Evolutionary conservation across 2,888 invertebrate species (phyloP), one percentile per base, ranked within the genome.

Genomic region (Frankliniella intonsa): DNA sequence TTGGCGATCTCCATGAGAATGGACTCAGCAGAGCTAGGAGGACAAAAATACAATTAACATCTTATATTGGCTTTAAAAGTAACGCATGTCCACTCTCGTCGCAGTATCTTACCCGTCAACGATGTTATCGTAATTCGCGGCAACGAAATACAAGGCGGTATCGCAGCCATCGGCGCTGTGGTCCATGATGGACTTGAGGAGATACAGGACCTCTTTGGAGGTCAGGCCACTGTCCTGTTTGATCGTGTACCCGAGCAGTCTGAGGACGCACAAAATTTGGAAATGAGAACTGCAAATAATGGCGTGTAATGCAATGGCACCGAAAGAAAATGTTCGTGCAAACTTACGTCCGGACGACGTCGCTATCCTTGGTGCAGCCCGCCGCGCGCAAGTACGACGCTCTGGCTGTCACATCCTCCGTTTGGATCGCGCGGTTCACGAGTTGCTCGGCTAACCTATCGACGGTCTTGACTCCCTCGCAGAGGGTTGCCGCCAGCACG

Each of bases 121-220:
- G 25, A 76, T 25, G 69, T 8, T 76, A 25, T 2, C 69, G 0
- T 76, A 25, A 22, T 76, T 76, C 22, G 1, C 2, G 25, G 22
- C 11, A 8, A 76, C 69, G 69, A 25, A 76, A 3, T 12, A 12
- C 22, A 76, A 22, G 10, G 10, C 69, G 69, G 69, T 76, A 22
- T 76, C 69, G 69, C 69, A 76, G 69, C 69, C 69, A 22, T 76
- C 69, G 22, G 10, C 22, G 69, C 69, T 76, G 69, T 76, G 22
- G 69, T 76, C 69, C 69, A 76, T 76, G 69, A 76, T 22, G 12
- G 69, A 25, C 69, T 25, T 76, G 69, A 76, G 69, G 11, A 25
- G 22, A 12, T 22, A 3, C 11, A 76, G 9, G 22, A 12, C 69
- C 69, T 76, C 69, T 12, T 22, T 22, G 69, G 69, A 76, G 69